These are phyloP conservation scores for Rhadina sibilatrix DNA, from an alignment of 2,113 vertebrate genomes.

Conservation along the genomic window DNA sequence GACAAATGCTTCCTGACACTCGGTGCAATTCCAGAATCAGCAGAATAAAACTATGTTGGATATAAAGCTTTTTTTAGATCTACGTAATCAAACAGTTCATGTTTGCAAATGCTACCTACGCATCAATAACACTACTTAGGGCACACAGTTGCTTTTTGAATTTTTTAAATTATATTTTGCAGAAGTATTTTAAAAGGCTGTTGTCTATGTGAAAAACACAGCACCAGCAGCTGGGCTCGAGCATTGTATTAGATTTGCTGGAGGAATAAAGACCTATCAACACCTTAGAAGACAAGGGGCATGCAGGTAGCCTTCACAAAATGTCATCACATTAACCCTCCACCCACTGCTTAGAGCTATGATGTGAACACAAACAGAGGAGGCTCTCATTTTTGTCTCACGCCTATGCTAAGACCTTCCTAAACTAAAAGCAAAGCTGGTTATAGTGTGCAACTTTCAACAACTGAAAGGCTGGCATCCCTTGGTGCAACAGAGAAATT, in stretches of 20 bases:
- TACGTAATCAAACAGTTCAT: neutral
- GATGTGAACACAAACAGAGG: neutral
- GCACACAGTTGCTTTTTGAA: neutral
- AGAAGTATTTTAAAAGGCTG: neutral
- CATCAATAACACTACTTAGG: neutral
- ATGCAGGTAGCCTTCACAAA: neutral
- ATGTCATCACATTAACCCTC: neutral
- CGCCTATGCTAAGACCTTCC: neutral
- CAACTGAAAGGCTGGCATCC: constrained; percentile 10
- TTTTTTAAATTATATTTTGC: neutral
- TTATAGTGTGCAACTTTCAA: neutral
- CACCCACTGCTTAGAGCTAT: neutral
- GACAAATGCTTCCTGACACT: neutral
- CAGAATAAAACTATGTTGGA: neutral
- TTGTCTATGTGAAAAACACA: neutral
- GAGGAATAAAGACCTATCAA: neutral
- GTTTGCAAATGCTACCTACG: neutral
- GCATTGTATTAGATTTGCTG: neutral
- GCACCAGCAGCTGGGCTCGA: neutral
- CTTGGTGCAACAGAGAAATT: neutral
- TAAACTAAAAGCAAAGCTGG: constrained; percentile 2
- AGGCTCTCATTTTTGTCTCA: neutral
- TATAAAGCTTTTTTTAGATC: neutral
- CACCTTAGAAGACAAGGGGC: neutral
- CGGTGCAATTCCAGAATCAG: neutral